Conservation (phyloP, 2,888 invertebrate genomes). For the Pyrgus malvae region DNA sequence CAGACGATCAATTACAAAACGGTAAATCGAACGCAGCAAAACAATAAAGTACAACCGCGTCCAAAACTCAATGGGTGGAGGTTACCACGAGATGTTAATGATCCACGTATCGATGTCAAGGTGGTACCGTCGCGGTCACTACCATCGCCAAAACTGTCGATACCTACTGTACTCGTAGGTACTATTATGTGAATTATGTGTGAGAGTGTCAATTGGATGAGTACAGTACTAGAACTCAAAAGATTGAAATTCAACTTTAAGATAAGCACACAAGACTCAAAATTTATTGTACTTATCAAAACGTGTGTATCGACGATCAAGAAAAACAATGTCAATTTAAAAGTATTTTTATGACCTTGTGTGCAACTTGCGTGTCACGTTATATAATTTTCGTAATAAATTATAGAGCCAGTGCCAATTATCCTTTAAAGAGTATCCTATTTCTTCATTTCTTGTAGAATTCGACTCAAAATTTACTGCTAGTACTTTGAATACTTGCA, state of each 20-base stretch:
- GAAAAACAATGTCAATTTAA: slow-evolving; percentile 10
- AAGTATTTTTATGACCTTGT: slow-evolving; percentile 4
- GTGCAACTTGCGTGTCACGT: too few relatives aligned
- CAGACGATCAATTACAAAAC: not conserved
- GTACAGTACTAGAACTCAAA: not conserved
- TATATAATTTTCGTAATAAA: slow-evolving; percentile 18
- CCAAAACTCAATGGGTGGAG: slow-evolving; percentile 34
- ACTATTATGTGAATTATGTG: slow-evolving; percentile 24
- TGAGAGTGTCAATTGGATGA: slow-evolving; percentile 20
- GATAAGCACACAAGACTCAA: too few relatives aligned
- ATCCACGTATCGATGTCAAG: slow-evolving; percentile 39
- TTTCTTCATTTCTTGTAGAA: too few relatives aligned
- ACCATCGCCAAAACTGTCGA: slow-evolving; percentile 28
- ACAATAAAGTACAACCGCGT: slow-evolving; percentile 28
- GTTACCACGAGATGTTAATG: slow-evolving; percentile 34
- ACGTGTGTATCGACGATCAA: not conserved
- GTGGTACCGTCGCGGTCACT: slow-evolving; percentile 27
- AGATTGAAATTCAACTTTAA: slow-evolving; percentile 1
- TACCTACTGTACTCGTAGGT: slow-evolving; percentile 1
- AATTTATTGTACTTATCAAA: too few relatives aligned
- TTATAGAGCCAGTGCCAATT: not conserved
- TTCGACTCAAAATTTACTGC: too few relatives aligned
- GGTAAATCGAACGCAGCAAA: slow-evolving; percentile 9
- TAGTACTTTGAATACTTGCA: too few relatives aligned
- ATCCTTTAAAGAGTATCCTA: not conserved